A percentile compares a stretch with the other conserved stretches of the same genome.
phyloP scores from a whole-genome alignment of 2,113 vertebrate species.

The Etheostoma spectabile region DNA sequence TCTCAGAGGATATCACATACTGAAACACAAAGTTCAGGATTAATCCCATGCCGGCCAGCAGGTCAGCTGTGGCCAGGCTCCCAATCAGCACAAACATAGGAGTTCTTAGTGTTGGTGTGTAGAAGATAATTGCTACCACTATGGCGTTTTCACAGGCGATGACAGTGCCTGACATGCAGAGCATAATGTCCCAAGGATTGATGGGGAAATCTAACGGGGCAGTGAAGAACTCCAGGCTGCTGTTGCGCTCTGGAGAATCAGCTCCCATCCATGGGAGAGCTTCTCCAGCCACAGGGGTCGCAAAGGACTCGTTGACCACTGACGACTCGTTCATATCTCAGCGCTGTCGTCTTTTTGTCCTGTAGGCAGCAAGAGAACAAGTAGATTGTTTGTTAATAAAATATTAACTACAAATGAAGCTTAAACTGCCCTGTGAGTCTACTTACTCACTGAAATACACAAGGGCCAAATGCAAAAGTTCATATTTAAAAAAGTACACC shows the following conservation, averaged over 20 bases:
- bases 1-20: slow-evolving; percentile 94
- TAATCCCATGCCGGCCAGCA: slow-evolving; percentile 94
- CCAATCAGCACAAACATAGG: slow-evolving; percentile 97
- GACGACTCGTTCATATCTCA: slow-evolving; percentile 88
- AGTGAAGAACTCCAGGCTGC: slow-evolving; percentile 86
- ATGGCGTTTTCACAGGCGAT: slow-evolving; percentile 97
- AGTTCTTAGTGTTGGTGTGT: slow-evolving; percentile 92
- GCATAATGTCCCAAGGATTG: slow-evolving; percentile 97
- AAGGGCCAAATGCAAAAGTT: background rate
- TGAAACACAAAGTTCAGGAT: slow-evolving; percentile 98
- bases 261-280: slow-evolving; percentile 69
- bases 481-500: background rate
- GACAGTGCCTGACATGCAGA: slow-evolving; percentile 95
- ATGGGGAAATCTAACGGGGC: slow-evolving; percentile 82
- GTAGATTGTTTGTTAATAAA: background rate
- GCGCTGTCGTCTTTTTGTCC: slow-evolving; percentile 50
- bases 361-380: slow-evolving; percentile 31
- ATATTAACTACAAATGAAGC: background rate
- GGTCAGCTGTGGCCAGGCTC: slow-evolving; percentile 95
- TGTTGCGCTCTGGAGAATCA: slow-evolving; percentile 69
- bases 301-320: slow-evolving; percentile 83
- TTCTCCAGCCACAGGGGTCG: slow-evolving; percentile 38
- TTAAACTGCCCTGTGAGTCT: background rate
- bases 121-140: slow-evolving; percentile 96
- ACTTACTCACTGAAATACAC: background rate